These are phyloP conservation scores for Scaptomyza flava DNA, from an alignment of 2,888 invertebrate genomes.

Conservation along the genomic window DNA sequence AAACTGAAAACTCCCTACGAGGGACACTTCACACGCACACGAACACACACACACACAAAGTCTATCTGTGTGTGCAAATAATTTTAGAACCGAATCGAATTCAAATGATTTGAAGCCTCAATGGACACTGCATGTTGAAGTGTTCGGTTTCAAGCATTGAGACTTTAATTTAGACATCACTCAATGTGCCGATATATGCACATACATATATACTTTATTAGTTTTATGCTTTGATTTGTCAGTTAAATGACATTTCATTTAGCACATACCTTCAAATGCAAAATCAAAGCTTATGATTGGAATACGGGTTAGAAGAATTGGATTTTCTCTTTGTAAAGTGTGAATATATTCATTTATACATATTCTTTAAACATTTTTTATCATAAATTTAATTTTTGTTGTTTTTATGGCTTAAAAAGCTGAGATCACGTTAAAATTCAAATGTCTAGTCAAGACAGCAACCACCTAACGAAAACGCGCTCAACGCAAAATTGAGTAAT, in stretches of 20 bases:
- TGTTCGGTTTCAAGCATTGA: neutral
- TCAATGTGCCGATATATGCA: neutral
- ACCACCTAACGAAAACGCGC: slow-evolving; percentile 7
- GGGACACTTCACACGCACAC: slow-evolving; percentile 14
- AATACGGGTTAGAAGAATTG: neutral
- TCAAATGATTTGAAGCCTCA: slow-evolving; percentile 45
- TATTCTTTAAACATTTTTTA: neutral
- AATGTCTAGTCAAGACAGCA: slow-evolving; percentile 4
- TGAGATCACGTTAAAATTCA: neutral
- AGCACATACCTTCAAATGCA: neutral
- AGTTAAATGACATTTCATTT: neutral
- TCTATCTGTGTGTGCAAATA: slow-evolving; percentile 40
- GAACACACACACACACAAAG: neutral
- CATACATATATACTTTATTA: slow-evolving; percentile 1
- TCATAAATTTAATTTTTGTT: neutral
- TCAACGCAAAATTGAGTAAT: slow-evolving; percentile 16
- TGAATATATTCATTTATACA: neutral
- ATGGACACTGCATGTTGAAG: slow-evolving; percentile 14
- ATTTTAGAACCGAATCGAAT: slow-evolving; percentile 62
- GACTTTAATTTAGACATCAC: slow-evolving; percentile 1
- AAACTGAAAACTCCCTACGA: slow-evolving; percentile 21
- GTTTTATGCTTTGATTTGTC: neutral
- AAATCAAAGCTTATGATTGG: neutral
- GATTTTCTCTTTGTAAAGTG: neutral
- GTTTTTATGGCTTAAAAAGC: neutral